A percentile compares a stretch with the other conserved stretches of the same genome.
Conservation (phyloP, 2,888 invertebrate species). For the Heteropelma amictum region DNA sequence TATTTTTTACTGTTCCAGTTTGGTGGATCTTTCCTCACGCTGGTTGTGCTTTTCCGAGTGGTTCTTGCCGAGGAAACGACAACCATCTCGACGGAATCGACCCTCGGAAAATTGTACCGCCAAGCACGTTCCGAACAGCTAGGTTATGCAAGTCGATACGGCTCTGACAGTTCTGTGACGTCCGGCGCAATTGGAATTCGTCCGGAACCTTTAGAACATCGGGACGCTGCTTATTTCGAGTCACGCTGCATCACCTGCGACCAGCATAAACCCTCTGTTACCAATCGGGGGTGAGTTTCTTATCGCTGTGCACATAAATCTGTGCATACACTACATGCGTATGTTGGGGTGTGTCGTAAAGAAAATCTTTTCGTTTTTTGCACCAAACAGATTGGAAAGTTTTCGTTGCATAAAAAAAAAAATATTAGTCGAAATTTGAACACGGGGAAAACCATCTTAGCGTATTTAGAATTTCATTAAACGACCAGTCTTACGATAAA, state of each 20-base stretch:
- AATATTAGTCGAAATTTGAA: too few relatives aligned
- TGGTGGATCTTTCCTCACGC: constrained; percentile 29
- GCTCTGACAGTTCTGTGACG: constrained; percentile 64
- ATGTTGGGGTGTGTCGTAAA: too few relatives aligned
- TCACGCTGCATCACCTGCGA: constrained; percentile 73
- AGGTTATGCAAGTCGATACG: constrained; percentile 65
- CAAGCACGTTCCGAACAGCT: constrained; percentile 70
- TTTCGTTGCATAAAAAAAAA: too few relatives aligned
- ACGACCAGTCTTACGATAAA: too few relatives aligned
- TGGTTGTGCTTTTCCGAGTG: constrained; percentile 31
- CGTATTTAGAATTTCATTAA: too few relatives aligned
- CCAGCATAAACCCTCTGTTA: constrained; percentile 65
- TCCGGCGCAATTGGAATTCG: constrained; percentile 64
- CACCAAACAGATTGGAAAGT: too few relatives aligned
- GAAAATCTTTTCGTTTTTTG: too few relatives aligned
- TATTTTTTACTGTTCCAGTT: constrained; percentile 32
- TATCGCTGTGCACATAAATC: not conserved
- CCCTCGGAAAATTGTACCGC: constrained; percentile 69
- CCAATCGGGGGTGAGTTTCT: constrained; percentile 60
- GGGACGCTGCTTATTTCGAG: constrained; percentile 72
- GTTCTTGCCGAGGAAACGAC: constrained; percentile 54
- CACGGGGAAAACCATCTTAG: too few relatives aligned
- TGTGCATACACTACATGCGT: too few relatives aligned
- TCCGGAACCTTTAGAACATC: constrained; percentile 66
- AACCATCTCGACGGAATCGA: constrained; percentile 63